A percentile compares a stretch with the other conserved stretches of the same genome.
Evolutionary conservation across 2,797 vertebrate genomes (phyloP).

Genomic region (Percopsis omiscomaycus): DNA sequence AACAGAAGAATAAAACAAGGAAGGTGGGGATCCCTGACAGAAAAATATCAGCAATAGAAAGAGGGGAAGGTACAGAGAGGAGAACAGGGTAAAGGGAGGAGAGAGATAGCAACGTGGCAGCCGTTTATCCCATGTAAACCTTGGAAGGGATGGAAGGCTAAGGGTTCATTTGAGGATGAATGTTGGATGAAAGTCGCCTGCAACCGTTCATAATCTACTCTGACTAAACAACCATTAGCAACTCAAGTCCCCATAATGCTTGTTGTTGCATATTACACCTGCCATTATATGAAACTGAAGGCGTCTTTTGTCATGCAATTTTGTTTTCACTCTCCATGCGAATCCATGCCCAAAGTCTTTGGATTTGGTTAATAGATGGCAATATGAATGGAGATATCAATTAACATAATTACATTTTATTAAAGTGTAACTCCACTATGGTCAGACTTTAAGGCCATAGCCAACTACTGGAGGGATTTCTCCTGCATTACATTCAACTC

Average conservation of each 20-base stretch:
- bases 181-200: constrained; percentile 31
- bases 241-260: constrained; percentile 46
- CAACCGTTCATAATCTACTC: constrained; percentile 30
- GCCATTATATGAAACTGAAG: constrained; percentile 2
- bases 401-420: constrained; percentile 7
- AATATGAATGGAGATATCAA: constrained; percentile 14
- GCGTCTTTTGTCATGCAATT: constrained; percentile 21
- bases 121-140: constrained; percentile 55
- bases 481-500: not conserved
- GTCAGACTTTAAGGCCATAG: not conserved
- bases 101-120: constrained; percentile 78
- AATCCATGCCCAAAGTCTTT: not conserved
- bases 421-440: constrained; percentile 16
- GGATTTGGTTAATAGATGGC: constrained; percentile 13
- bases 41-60: constrained; percentile 13
- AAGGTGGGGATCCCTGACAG: constrained; percentile 55
- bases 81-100: constrained; percentile 40
- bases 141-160: constrained; percentile 50
- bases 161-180: constrained; percentile 71
- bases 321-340: constrained; percentile 40
- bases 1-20: constrained; percentile 30
- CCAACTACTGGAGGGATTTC: not conserved
- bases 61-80: constrained; percentile 14
- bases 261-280: constrained; percentile 38
- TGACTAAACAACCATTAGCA: constrained; percentile 59